phyloP scores from a whole-genome alignment of 2,888 invertebrate species.

The Tetropium fuscum region DNA sequence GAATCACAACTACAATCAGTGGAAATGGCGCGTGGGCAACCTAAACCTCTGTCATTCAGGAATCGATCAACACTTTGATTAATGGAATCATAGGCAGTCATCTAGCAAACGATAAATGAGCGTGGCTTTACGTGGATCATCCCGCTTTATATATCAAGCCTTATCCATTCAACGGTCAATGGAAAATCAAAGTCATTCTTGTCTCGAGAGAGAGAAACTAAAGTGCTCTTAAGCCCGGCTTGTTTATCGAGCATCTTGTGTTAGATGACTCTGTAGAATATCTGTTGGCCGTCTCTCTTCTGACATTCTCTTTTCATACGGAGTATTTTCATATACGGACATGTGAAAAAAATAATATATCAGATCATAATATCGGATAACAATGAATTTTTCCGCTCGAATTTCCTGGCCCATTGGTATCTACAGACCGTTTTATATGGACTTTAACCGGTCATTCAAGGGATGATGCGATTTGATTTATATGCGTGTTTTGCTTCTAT shows the following conservation, averaged over 20 bases:
- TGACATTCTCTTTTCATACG: not conserved
- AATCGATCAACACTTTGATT: slow-evolving; percentile 50
- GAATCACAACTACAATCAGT: slow-evolving; percentile 1
- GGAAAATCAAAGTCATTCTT: slow-evolving; percentile 25
- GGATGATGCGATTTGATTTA: too few species aligned
- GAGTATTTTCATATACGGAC: too few species aligned
- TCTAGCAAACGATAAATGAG: slow-evolving; percentile 40
- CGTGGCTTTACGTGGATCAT: slow-evolving; percentile 20
- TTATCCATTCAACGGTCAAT: slow-evolving; percentile 17
- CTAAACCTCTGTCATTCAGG: slow-evolving; percentile 51
- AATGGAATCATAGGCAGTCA: slow-evolving; percentile 35
- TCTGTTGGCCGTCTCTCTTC: slow-evolving; percentile 4
- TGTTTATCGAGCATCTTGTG: slow-evolving; percentile 25
- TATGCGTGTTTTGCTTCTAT: too few species aligned
- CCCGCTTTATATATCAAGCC: slow-evolving; percentile 15
- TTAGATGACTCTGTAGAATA: slow-evolving; percentile 21
- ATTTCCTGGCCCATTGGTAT: too few species aligned
- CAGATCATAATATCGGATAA: too few species aligned
- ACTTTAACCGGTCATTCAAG: too few species aligned
- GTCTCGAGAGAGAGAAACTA: slow-evolving; percentile 10
- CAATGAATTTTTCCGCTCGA: too few species aligned
- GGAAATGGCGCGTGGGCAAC: slow-evolving; percentile 13
- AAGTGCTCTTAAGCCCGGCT: slow-evolving; percentile 23
- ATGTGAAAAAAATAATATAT: too few species aligned
- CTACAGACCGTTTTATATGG: too few species aligned